Evolutionary conservation across 2,113 vertebrate species (phyloP), one percentile per base, ranked within the genome.

Genomic region (Struthio camelus): DNA sequence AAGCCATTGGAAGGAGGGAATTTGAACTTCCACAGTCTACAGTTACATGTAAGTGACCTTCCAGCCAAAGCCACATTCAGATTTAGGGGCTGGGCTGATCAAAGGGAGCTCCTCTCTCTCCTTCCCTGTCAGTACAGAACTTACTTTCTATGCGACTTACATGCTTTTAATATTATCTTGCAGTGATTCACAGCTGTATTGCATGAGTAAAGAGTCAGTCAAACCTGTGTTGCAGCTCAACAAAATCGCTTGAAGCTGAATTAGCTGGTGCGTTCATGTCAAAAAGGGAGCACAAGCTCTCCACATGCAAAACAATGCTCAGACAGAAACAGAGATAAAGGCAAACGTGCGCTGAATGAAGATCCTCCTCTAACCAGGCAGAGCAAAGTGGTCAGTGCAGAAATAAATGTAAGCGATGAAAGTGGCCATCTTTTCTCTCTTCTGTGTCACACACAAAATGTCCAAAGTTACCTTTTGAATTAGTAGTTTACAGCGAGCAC

Each of bases 161-260:
- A 10, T 96, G 86, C 72, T 62, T 78, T 67, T 13, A 80, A 90
- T 28, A 96, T 87, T 84, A 96, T 87, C 73, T 69, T 50, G 3
- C 34, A 25, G 32, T 89, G 94, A 96, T 96, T 96, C 97, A 96
- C 91, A 93, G 87, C 64, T 80, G 8, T 15, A 36, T 58, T 92
- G 83, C 28, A 78, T 69, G 66, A 96, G 58, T 10, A 2, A 79
- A 85, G 84, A 97, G 46, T 94, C 87, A 75, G 93, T 94, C 88
- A 95, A 94, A 96, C 95, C 93, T 94, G 96, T 88, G 67, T 54
- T 76, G 84, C 90, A 94, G 93, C 92, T 96, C 89, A 90, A 67
- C 44, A 50, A 73, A 93, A 93, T 34, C 75, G 90, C 86, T 87
- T 23, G 19, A 86, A 95, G 82, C 85, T 89, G 73, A 94, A 83